Percentiles rank a stretch among this genome's conserved stretches.
Conservation (phyloP, 1,140 invertebrate genomes). For the Hesperophylax magnus region DNA sequence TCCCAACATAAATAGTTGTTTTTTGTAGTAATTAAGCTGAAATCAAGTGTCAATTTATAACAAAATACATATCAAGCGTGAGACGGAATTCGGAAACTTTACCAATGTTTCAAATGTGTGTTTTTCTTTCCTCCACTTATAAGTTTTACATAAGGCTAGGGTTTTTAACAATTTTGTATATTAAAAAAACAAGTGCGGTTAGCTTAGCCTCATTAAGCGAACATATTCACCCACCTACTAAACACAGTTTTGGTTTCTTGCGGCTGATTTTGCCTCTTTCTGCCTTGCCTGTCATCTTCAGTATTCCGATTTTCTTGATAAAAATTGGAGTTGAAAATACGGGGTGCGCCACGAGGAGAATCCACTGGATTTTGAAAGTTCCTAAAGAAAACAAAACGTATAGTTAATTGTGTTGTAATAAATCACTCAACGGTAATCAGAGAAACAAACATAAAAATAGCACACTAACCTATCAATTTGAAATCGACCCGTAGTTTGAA, state of each 20-base stretch:
- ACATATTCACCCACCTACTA: slow-evolving; percentile 62
- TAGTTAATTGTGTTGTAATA: neutral
- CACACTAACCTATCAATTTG: slow-evolving; percentile 66
- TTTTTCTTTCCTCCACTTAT: no score
- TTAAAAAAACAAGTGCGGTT: no score
- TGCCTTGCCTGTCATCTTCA: slow-evolving; percentile 62
- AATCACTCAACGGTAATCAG: neutral
- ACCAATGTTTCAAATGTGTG: no score
- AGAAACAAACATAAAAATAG: slow-evolving; percentile 38
- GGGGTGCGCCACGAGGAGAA: slow-evolving; percentile 61
- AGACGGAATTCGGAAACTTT: no score
- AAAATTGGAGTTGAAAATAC: slow-evolving; percentile 59
- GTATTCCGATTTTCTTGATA: slow-evolving; percentile 64
- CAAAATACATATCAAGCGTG: no score
- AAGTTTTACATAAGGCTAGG: no score
- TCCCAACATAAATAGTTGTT: no score
- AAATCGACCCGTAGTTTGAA: slow-evolving; percentile 67
- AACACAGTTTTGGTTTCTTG: slow-evolving; percentile 70
- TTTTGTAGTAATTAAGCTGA: no score
- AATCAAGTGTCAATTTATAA: no score
- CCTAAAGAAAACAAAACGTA: slow-evolving; percentile 47
- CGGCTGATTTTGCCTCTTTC: slow-evolving; percentile 61
- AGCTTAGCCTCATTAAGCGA: neutral
- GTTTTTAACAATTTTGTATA: no score
- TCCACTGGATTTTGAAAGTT: slow-evolving; percentile 60